Conservation (phyloP, 2,888 invertebrate genomes). For the Andrena flavipes region DNA sequence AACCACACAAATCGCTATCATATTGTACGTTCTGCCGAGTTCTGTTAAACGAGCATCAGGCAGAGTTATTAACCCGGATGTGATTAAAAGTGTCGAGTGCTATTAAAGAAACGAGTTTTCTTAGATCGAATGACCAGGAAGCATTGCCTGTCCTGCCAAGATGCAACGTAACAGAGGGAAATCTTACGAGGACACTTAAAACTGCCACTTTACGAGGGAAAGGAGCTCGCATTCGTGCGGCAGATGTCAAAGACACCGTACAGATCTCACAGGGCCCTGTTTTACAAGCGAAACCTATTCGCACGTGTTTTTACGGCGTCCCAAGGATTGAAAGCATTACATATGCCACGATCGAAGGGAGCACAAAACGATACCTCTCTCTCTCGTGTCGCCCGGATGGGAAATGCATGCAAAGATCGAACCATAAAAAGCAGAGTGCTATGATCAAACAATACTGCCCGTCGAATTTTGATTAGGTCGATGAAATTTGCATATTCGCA, state of each 20-base stretch:
- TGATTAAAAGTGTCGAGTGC: no score
- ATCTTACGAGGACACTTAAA: slow-evolving; percentile 31
- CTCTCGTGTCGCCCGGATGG: not conserved
- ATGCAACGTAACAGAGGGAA: slow-evolving; percentile 31
- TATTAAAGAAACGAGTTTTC: not conserved
- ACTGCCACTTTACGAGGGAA: slow-evolving; percentile 39
- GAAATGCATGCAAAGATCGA: slow-evolving; percentile 2
- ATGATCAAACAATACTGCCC: not conserved
- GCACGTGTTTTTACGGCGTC: slow-evolving; percentile 30
- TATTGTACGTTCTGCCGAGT: no score
- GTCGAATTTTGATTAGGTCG: slow-evolving; percentile 14
- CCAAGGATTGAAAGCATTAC: slow-evolving; percentile 38
- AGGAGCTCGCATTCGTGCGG: slow-evolving; percentile 33
- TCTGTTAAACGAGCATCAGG: no score
- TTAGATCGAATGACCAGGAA: not conserved
- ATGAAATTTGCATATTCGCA: not conserved
- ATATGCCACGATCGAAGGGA: not conserved
- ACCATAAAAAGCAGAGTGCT: slow-evolving; percentile 3
- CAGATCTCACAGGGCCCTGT: slow-evolving; percentile 4
- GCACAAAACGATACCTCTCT: slow-evolving; percentile 11
- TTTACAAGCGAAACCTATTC: slow-evolving; percentile 32
- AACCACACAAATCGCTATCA: no score
- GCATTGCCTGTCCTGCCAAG: not conserved
- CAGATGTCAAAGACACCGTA: slow-evolving; percentile 25
- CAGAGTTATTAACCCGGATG: no score